These are phyloP conservation scores for Acropternis orthonyx DNA, from an alignment of 2,797 vertebrate species.

Conservation along the genomic window DNA sequence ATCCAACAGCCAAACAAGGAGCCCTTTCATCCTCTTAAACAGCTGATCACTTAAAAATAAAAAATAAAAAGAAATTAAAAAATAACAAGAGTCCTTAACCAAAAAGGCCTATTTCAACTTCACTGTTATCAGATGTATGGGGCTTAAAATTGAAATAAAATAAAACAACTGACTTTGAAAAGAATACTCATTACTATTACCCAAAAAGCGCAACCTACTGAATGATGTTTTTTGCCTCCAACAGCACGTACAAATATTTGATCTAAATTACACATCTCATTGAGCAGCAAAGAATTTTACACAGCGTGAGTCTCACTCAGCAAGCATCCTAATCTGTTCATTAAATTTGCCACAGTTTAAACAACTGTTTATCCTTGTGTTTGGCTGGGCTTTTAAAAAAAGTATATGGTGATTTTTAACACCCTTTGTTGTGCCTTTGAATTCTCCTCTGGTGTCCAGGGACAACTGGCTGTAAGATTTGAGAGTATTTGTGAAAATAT, in stretches of 20 bases:
- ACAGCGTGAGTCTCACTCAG: slow-evolving; percentile 30
- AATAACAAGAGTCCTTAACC: background rate
- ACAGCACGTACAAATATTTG: slow-evolving; percentile 43
- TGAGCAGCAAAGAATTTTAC: slow-evolving; percentile 56
- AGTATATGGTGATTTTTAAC: background rate
- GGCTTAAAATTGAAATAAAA: background rate
- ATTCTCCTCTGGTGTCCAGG: background rate
- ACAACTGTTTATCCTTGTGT: background rate
- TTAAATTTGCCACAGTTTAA: slow-evolving; percentile 48
- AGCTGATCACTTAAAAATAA: background rate
- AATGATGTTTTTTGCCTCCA: slow-evolving; percentile 25
- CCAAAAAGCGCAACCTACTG: background rate
- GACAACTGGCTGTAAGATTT: background rate
- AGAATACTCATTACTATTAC: background rate
- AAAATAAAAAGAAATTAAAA: background rate
- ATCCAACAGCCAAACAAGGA: background rate
- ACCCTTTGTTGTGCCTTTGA: background rate
- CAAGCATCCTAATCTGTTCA: slow-evolving; percentile 44
- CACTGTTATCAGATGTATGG: background rate
- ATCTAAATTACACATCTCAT: slow-evolving; percentile 46
- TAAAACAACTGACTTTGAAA: background rate
- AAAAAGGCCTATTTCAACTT: background rate
- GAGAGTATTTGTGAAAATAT: background rate
- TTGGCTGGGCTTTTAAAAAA: background rate
- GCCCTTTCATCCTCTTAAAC: background rate